Base-by-base conservation (phyloP, 1,140 invertebrate genomes). In the Idris sp. region DNA sequence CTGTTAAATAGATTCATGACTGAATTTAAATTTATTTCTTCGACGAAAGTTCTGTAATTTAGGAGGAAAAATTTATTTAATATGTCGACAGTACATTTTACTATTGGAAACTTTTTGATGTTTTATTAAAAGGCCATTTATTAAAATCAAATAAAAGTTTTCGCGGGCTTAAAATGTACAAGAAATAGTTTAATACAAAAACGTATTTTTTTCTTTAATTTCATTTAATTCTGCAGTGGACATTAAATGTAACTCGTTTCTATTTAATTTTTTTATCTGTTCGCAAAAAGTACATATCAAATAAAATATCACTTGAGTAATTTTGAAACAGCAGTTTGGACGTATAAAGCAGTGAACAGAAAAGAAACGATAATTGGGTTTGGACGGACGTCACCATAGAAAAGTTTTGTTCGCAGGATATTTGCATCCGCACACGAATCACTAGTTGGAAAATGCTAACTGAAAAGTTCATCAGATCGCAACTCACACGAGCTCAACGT, bases 391-490 rank as follows among this genome's bases (percentile, higher is more conserved):
- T 16, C 30, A 30, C 46, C 43, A n/a, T 40, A 51, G 35, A 53
- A 59, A 59, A 59, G 56, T 48, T 61, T 69, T 54, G 26, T 9
- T 31, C 26, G 7, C 2, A 6, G 38, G n/a, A 58, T 69, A 61
- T 69, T 69, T 69, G 65, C 65, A 69, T 69, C 38, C 8, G 11
- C 35, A 25, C 51, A 8, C n/a, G n/a, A 49, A 25, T 48, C 65
- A 53, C 38, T 30, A 30, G 43, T 40, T 44, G 28, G 41, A 59
- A 56, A 58, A 68, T 11, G 14, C 44, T 51, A 68, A 68, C 54
- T 69, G 48, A 59, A 53, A 59, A 69, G 53, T 53, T 69, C 51
- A 69, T 69, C 44, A 49, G 53, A 59, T 59, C 18, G 49, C 19
- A 38, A 22, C 10, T 49, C 9, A 15, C 49, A 48, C 40, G 40